Base-by-base conservation (phyloP, 2,888 invertebrate genomes). In the Chaitophorus viminalis region DNA sequence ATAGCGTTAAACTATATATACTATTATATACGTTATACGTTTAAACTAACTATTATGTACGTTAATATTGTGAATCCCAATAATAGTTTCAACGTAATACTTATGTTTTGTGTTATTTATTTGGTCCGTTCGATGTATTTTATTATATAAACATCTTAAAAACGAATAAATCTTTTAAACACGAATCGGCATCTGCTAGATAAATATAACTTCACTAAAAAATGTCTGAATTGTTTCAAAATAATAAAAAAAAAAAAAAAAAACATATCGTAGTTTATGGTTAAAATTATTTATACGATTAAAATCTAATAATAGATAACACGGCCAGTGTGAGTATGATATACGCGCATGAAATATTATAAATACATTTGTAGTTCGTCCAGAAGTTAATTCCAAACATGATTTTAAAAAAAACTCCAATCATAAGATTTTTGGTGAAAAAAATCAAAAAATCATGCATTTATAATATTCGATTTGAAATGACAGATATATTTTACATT, bases 201-300 rank as follows among this genome's bases (percentile, higher is more conserved):
- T 68, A 70, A 60, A 82, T 82, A 82, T 82, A 82, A 4, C 54
- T 18, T 29, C 18, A 36, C 33, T 60, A 79, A 60, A 79, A 78
- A 36, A 60, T 60, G 60, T 78, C 14, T 11, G 36, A 36, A 79
- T 60, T 17, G 33, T 65, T 60, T 79, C 33, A 9, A 79, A 81
- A 81, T 25, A 3, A 68, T 31, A 31, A 52, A 31, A 17, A 81
- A 25, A 11, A 29, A 68, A 39, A 46, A n/a, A 46, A 25, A 25
- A 68, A 4, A 29, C 11, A n/a, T 68, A 29, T 1, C 29, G n/a
- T 65, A 65, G 6, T 8, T 68, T 68, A 29, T 68, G 11, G n/a
- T 68, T 29, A 9, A 68, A 29, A 29, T 29, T 29, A 68, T 25
- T 6, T 29, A 29, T 29, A 68, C 68, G 8, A 68, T n/a, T 68